Evolutionary conservation across 2,888 invertebrate genomes (phyloP), one percentile per base, ranked within the genome.

Genomic region (Halictus ligatus): DNA sequence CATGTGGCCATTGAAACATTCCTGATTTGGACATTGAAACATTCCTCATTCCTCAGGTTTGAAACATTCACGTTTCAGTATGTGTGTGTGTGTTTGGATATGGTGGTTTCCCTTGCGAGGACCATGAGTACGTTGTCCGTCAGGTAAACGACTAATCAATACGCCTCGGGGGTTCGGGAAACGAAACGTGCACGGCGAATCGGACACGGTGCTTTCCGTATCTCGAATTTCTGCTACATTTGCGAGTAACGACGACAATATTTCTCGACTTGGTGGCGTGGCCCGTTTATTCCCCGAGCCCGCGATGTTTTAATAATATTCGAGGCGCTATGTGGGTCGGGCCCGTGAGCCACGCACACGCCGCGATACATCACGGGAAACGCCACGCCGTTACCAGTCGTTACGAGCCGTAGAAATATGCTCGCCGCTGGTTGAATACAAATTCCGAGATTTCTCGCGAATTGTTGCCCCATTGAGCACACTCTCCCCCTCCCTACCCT

Each of bases 171-270:
- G 10, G 54, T 21, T 54, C 54, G 54, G 8, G 54, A 54, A 21
- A 54, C 21, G 54, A 50, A 50, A 50, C 50, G 50, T 50, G 50
- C 50, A 21, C 18, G 21, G 21, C 18, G 60, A 60, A 60, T 29
- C 21, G 78, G 67, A 67, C 35, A 15, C 35, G 67, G 18, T 29
- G 18, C 18, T 18, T 35, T 46, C 18, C 25, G 54, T 54, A 83
- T 69, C 80, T 72, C 50, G 40, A 48, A 80, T 80, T 72, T 83
- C 72, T 80, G 83, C 83, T 83, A 83, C 83, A 72, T 80, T 83
- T 71, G 40, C 58, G 18, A 69, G 58, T 25, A 75, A 75, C 80
- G 72, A 50, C 18, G 54, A 80, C 80, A 64, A 75, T 71, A 80
- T 83, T 71, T 75, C 46, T 48, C 76, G 18, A 0, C 50, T 54